phyloP scores from a whole-genome alignment of 2,888 invertebrate genomes.

The Coenonympha arcania region DNA sequence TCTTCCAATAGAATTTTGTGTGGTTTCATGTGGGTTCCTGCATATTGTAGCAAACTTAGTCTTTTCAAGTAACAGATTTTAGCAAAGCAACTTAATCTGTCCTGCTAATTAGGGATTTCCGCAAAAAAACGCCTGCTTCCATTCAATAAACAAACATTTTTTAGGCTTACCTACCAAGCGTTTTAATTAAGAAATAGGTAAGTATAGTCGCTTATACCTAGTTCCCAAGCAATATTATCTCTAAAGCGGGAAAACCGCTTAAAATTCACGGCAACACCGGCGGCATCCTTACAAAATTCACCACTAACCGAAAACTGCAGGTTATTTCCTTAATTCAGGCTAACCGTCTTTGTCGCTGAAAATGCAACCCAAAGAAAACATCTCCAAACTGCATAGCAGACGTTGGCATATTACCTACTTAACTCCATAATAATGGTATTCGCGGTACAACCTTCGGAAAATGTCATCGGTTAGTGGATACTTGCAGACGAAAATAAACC shows the following conservation, averaged over 20 bases:
- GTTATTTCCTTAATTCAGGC: slow-evolving; percentile 26
- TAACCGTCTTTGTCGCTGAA: slow-evolving; percentile 25
- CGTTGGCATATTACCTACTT: slow-evolving; percentile 29
- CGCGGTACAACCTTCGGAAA: slow-evolving; percentile 21
- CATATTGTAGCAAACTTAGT: too few species aligned
- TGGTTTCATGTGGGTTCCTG: too few species aligned
- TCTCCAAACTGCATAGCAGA: slow-evolving; percentile 23
- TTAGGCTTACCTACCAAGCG: neutral
- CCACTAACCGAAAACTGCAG: slow-evolving; percentile 23
- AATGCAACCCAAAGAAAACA: slow-evolving; percentile 27
- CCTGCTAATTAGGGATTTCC: too few species aligned
- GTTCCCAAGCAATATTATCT: too few species aligned
- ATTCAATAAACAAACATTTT: too few species aligned
- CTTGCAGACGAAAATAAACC: slow-evolving; percentile 1
- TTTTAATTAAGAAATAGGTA: neutral
- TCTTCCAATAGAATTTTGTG: too few species aligned
- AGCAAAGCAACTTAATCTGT: too few species aligned
- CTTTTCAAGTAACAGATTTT: too few species aligned
- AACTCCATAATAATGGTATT: slow-evolving; percentile 28
- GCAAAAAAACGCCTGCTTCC: too few species aligned
- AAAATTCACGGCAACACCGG: slow-evolving; percentile 15
- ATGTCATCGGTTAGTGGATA: slow-evolving; percentile 6
- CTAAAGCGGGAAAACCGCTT: slow-evolving; percentile 6
- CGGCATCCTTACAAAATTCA: slow-evolving; percentile 20
- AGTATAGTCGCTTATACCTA: too few species aligned